Base-by-base conservation (phyloP, 2,113 vertebrate genomes). In the Eurystomus gularis region DNA sequence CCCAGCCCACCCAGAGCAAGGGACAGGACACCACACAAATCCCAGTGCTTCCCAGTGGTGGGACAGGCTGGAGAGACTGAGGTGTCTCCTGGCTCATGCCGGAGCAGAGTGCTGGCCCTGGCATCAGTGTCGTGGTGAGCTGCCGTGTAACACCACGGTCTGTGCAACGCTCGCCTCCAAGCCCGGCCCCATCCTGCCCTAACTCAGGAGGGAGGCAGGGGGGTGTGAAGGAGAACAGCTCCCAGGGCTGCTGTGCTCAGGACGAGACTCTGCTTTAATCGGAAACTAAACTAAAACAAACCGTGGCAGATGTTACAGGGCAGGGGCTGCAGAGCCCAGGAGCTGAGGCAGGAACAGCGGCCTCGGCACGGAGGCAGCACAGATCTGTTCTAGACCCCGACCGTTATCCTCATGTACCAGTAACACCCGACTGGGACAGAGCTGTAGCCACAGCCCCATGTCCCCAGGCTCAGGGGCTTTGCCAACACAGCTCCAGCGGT, bases 61-160 rank as follows among this genome's bases (percentile, higher is more conserved):
- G 61, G 33, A 61, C 18, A 19, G 44, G 69, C 61, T 17, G 61
- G 54, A 33, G 25, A n/a, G 23, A 20, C 17, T 4, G n/a, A n/a
- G n/a, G n/a, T 4, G 15, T 12, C 25, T 8, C 62, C 7, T 11
- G 42, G 42, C 14, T 42, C 1, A 35, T 1, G 28, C 24, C 15
- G 33, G 37, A 39, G 39, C 62, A 52, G 39, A n/a, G 61, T 4
- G 1, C 77, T 13, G 42, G 31, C 9, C 0, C 37, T 54, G 33
- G 44, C 4, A 1, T 5, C 6, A 9, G 37, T 4, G 0, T 9
- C 2, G 11, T 7, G 3, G 35, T 4, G 37, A 52, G 69, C 3
- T n/a, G 24, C 79, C 5, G 31, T 1, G 25, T 11, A 13, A 10
- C 65, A 19, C 42, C 4, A 9, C 21, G 25, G 3, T 9, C 49